These are phyloP conservation scores for Pseudoips prasinana DNA, from an alignment of 2,888 invertebrate genomes.

Conservation along the genomic window DNA sequence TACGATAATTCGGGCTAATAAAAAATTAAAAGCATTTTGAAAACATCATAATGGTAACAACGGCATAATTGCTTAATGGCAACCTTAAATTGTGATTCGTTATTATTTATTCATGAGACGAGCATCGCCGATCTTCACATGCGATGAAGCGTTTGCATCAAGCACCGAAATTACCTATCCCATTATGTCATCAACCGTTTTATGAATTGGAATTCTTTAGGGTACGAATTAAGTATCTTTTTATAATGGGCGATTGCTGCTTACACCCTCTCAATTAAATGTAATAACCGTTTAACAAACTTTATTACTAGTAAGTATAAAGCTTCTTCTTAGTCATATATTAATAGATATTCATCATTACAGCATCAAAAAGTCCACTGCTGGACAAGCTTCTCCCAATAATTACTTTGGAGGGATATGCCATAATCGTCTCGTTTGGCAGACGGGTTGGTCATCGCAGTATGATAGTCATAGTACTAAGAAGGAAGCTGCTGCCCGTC, in stretches of 20 bases:
- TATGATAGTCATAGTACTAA: too few relatives aligned
- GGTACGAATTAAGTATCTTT: slow-evolving; percentile 67
- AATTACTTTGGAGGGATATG: too few relatives aligned
- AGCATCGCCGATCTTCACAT: slow-evolving; percentile 61
- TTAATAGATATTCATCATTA: too few relatives aligned
- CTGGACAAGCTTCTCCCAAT: too few relatives aligned
- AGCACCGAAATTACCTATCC: slow-evolving; percentile 67
- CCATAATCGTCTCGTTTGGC: too few relatives aligned
- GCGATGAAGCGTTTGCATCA: slow-evolving; percentile 58
- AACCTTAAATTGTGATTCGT: slow-evolving; percentile 69
- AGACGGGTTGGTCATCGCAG: too few relatives aligned
- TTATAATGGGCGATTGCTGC: slow-evolving; percentile 47
- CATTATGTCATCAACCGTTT: slow-evolving; percentile 80
- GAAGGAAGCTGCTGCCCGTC: too few relatives aligned
- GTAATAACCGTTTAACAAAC: slow-evolving; percentile 65
- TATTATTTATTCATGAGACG: slow-evolving; percentile 77
- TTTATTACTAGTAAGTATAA: slow-evolving; percentile 34
- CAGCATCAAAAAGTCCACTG: too few relatives aligned
- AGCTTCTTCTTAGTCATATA: slow-evolving; percentile 20
- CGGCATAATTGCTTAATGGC: slow-evolving; percentile 78
- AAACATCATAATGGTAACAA: slow-evolving; percentile 76
- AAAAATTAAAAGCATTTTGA: slow-evolving; percentile 80
- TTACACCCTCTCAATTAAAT: slow-evolving; percentile 63
- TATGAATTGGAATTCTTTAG: slow-evolving; percentile 75
- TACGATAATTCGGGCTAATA: slow-evolving; percentile 72